Evolutionary conservation across 2,888 invertebrate genomes (phyloP).

Genomic region (Drosophila monieri): DNA sequence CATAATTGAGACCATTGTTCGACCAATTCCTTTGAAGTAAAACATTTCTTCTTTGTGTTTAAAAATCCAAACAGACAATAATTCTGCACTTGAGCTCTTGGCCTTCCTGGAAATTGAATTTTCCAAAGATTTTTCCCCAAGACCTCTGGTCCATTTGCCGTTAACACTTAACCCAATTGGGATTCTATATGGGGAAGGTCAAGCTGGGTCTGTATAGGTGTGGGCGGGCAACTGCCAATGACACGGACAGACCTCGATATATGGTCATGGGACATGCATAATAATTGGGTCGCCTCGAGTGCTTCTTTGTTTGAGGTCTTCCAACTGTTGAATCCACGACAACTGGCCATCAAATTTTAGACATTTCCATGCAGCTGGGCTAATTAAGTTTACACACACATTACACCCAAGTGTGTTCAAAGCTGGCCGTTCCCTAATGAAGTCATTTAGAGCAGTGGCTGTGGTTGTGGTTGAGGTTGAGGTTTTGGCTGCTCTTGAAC

Average conservation of each 20-base stretch:
- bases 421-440: slow-evolving; percentile 46
- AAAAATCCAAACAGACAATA: slow-evolving; percentile 7
- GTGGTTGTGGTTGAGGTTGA: neutral
- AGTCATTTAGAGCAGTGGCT: slow-evolving; percentile 53
- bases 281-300: slow-evolving; percentile 34
- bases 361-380: slow-evolving; percentile 25
- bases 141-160: slow-evolving; percentile 47
- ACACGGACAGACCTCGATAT: slow-evolving; percentile 34
- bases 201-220: slow-evolving; percentile 27
- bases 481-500: slow-evolving; percentile 13
- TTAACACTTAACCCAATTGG: slow-evolving; percentile 73
- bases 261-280: slow-evolving; percentile 40
- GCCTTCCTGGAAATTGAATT: slow-evolving; percentile 17
- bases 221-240: slow-evolving; percentile 28
- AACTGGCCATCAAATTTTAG: slow-evolving; percentile 34
- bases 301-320: slow-evolving; percentile 32
- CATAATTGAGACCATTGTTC: slow-evolving; percentile 17
- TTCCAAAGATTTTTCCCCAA: slow-evolving; percentile 45
- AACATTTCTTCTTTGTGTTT: neutral
- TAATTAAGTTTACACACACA: slow-evolving; percentile 17
- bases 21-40: neutral
- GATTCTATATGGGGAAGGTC: slow-evolving; percentile 55
- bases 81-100: slow-evolving; percentile 31
- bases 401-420: neutral
- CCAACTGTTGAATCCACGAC: slow-evolving; percentile 35